These are phyloP conservation scores for Crotalus viridis DNA, from an alignment of 2,113 vertebrate species.

Conservation along the genomic window DNA sequence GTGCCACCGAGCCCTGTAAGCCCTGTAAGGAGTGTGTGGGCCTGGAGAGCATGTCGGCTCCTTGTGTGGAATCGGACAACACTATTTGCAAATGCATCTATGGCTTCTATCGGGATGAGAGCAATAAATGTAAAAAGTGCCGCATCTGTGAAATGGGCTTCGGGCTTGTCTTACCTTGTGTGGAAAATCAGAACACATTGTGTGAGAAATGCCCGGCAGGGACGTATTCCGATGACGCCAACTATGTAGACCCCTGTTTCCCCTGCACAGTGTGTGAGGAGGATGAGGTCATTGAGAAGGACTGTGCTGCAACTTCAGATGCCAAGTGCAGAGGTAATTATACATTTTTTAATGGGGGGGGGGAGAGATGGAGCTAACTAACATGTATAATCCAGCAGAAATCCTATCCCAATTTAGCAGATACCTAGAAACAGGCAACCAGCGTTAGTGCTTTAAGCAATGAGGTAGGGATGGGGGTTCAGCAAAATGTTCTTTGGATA, in stretches of 20 bases:
- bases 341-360: background rate
- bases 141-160: constrained; percentile 80
- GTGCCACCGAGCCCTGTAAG: constrained; percentile 81
- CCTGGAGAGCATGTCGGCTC: constrained; percentile 86
- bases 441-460: background rate
- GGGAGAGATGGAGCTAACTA: background rate
- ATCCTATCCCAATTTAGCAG: background rate
- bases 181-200: constrained; percentile 78
- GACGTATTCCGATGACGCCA: constrained; percentile 89
- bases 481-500: background rate
- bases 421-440: background rate
- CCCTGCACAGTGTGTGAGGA: constrained; percentile 93
- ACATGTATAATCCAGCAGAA: background rate
- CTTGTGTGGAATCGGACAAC: constrained; percentile 94
- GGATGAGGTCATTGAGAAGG: constrained; percentile 70
- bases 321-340: constrained; percentile 81
- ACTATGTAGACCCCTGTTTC: constrained; percentile 91
- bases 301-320: constrained; percentile 78
- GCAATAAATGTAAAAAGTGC: constrained; percentile 76
- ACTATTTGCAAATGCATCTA: constrained; percentile 88
- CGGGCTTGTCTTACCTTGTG: constrained; percentile 82
- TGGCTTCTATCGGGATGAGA: constrained; percentile 76
- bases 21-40: constrained; percentile 84
- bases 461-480: background rate
- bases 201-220: constrained; percentile 87